phyloP scores from a whole-genome alignment of 2,113 vertebrate genomes.

The Gambusia holbrooki region DNA sequence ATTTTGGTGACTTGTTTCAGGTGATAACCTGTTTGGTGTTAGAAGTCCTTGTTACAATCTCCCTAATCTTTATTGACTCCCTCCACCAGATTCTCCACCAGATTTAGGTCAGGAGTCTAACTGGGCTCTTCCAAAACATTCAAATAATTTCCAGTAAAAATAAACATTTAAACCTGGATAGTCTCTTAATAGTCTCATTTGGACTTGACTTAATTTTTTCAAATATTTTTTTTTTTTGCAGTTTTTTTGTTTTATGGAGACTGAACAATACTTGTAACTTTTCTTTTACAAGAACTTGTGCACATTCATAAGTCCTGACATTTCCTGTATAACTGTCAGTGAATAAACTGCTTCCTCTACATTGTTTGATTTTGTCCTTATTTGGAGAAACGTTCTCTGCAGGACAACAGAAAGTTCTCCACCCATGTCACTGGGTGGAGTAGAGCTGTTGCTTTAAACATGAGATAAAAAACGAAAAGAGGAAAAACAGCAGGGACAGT shows the following conservation, averaged over 20 bases:
- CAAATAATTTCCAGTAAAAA: no score
- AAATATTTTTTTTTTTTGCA: not conserved
- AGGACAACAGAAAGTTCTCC: slow-evolving; percentile 17
- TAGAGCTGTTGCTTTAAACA: slow-evolving; percentile 50
- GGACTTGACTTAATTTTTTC: not conserved
- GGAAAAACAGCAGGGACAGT: not conserved
- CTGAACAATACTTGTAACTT: not conserved
- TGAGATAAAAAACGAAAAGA: not conserved
- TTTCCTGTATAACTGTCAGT: not conserved
- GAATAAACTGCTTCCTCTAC: slow-evolving; percentile 23
- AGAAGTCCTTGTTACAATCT: no score
- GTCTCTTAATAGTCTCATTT: no score
- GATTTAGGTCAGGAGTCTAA: no score
- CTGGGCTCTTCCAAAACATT: no score
- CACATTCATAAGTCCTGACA: slow-evolving; percentile 5
- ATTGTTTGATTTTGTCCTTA: slow-evolving; percentile 5
- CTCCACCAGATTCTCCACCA: no score
- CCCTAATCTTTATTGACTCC: no score
- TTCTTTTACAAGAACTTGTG: slow-evolving; percentile 2
- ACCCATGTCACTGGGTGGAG: slow-evolving; percentile 49
- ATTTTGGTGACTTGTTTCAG: no score
- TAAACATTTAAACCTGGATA: no score
- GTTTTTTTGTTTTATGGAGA: not conserved
- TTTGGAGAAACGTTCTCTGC: not conserved
- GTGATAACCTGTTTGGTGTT: no score